Percentiles rank a stretch among this genome's conserved stretches.
Evolutionary conservation across 2,113 vertebrate genomes (phyloP).

Genomic region (Columba livia): DNA sequence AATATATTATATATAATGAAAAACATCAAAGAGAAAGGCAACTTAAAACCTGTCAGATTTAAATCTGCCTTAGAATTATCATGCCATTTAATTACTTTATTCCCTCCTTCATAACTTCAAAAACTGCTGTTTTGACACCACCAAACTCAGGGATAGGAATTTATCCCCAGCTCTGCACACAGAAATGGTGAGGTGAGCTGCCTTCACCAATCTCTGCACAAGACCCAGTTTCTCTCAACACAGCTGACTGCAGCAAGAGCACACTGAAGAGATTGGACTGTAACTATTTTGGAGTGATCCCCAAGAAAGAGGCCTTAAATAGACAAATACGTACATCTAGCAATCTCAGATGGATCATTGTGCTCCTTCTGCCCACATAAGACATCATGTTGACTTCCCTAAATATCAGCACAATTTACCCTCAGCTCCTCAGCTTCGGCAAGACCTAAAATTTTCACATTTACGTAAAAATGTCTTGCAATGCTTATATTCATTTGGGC

Average conservation of each 20-base stretch:
- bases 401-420: slow-evolving; percentile 10
- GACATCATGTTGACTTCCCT: neutral
- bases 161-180: neutral
- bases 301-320: slow-evolving; percentile 56
- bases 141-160: neutral
- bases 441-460: neutral
- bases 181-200: neutral
- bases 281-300: slow-evolving; percentile 49
- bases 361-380: neutral
- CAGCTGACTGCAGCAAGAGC: slow-evolving; percentile 7
- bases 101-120: neutral
- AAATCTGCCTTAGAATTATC: neutral
- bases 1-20: neutral
- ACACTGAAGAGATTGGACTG: neutral
- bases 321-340: slow-evolving; percentile 17
- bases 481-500: neutral
- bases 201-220: neutral
- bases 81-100: neutral
- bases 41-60: neutral
- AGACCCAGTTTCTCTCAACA: slow-evolving; percentile 35
- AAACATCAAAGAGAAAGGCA: neutral
- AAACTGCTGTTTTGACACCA: neutral
- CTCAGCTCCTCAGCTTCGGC: neutral
- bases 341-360: slow-evolving; percentile 31
- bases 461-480: neutral